Base-by-base conservation (phyloP, 2,113 vertebrate genomes). In the Patagioenas fasciata region DNA sequence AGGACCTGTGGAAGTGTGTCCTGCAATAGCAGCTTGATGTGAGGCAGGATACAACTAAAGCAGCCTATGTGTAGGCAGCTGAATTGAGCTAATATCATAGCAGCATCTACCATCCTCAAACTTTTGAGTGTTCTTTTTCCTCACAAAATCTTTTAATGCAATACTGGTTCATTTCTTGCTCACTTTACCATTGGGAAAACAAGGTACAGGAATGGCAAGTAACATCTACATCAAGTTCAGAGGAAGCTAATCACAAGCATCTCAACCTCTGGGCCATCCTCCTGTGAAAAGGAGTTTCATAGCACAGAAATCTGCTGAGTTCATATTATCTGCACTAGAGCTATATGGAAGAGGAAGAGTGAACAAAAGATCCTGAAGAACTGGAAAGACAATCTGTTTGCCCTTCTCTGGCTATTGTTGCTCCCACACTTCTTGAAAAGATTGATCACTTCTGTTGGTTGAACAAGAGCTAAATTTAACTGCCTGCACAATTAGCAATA, bases 371-470 rank as follows among this genome's bases (percentile, higher is more conserved):
- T 53, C 34, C 65, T 38, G 61, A 88, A 88, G 57, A 88, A 56
- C 16, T 34, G 31, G 81, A 89, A 97, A 95, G 85, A 82, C 84
- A 88, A 79, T 90, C 62, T 79, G 17, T 91, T 89, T 93, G 82
- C 23, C 82, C 56, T 95, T 88, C 53, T 83, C 54, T 58, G n/a
- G 67, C 40, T 91, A 13, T 5, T 57, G 58, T 11, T 69, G 40
- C 28, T 92, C 13, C 65, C 29, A 15, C 9, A 25, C 10, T 85
- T 83, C 71, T 73, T 58, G 23, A 77, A 89, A 89, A 62, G 54
- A 93, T 61, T 44, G 71, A 94, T 90, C 21, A 12, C 61, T 80
- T 79, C 34, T 89, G 87, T 91, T 53, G 29, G 32, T 48, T 72
- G 66, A 82, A 65, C 11, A 53, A 80, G 25, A 54, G 54, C 66